Percentiles rank a stretch among this genome's conserved stretches.
Evolutionary conservation across 2,888 invertebrate species (phyloP).

Genomic region (Dugesia japonica): DNA sequence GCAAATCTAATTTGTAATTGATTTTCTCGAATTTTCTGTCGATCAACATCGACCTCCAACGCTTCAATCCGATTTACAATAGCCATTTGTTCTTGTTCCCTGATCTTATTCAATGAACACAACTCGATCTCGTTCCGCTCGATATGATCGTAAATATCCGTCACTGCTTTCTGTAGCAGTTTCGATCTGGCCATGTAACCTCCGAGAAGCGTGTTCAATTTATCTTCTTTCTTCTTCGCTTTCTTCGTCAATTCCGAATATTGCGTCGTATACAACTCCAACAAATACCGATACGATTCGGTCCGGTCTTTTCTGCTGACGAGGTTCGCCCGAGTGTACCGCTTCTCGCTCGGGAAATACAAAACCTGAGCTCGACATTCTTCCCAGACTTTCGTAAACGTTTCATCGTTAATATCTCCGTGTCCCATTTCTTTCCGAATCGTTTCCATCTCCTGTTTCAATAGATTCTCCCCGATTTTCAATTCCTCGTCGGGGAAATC

Average conservation of each 20-base stretch:
- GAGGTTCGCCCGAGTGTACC: slow-evolving; percentile 78
- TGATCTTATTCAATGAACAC: not conserved
- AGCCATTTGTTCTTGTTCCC: not conserved
- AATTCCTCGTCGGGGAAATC: not conserved
- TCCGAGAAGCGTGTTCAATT: slow-evolving; percentile 78
- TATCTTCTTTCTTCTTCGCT: slow-evolving; percentile 92
- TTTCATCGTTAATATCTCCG: slow-evolving; percentile 74
- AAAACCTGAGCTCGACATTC: slow-evolving; percentile 79
- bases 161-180: not conserved
- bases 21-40: slow-evolving; percentile 24
- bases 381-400: slow-evolving; percentile 81
- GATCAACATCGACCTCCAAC: slow-evolving; percentile 31
- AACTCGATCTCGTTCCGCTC: slow-evolving; percentile 12
- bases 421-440: slow-evolving; percentile 85
- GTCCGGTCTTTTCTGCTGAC: slow-evolving; percentile 86
- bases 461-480: slow-evolving; percentile 49
- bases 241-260: slow-evolving; percentile 91
- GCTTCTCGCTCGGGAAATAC: slow-evolving; percentile 72
- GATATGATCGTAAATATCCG: slow-evolving; percentile 7
- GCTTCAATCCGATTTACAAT: not conserved
- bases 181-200: slow-evolving; percentile 59
- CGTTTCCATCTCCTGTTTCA: slow-evolving; percentile 68
- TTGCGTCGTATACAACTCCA: slow-evolving; percentile 72
- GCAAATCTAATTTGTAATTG: slow-evolving; percentile 13
- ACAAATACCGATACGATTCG: slow-evolving; percentile 73